Percentiles rank a stretch among this genome's conserved stretches.
Evolutionary conservation across 2,888 invertebrate species (phyloP).

Genomic region (Phrixothrix hirtus): DNA sequence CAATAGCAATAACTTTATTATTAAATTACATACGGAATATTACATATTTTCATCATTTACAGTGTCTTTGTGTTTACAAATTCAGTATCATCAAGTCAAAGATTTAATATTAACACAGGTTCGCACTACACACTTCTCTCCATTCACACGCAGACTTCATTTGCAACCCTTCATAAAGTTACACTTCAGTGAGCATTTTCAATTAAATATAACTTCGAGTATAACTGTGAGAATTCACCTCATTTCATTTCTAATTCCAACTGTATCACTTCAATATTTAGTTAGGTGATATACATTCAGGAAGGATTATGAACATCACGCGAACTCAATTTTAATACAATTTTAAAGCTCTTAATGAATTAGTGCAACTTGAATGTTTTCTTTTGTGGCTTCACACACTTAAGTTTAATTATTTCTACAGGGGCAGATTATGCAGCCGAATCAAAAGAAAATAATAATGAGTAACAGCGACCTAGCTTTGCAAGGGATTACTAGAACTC

Average conservation of each 20-base stretch:
- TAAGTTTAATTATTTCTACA: constrained; percentile 51
- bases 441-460: constrained; percentile 81
- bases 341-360: too few species aligned
- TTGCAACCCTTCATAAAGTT: constrained; percentile 25
- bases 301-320: constrained; percentile 6
- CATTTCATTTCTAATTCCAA: constrained; percentile 22
- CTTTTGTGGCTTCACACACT: not conserved
- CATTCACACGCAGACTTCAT: constrained; percentile 19
- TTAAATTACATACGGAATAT: too few species aligned
- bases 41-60: constrained; percentile 6
- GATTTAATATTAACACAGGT: constrained; percentile 17
- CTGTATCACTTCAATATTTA: constrained; percentile 24
- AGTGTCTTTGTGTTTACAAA: constrained; percentile 5
- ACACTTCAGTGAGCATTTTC: constrained; percentile 26
- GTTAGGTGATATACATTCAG: constrained; percentile 13
- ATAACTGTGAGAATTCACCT: constrained; percentile 22
- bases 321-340: constrained; percentile 9
- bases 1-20: too few species aligned
- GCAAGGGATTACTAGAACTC: constrained; percentile 76
- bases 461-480: constrained; percentile 81
- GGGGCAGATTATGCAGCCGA: constrained; percentile 84
- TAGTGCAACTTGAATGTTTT: not conserved
- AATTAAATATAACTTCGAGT: constrained; percentile 26
- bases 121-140: constrained; percentile 10
- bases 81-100: not conserved